phyloP scores from a whole-genome alignment of 2,888 invertebrate genomes.

The Mantis religiosa region DNA sequence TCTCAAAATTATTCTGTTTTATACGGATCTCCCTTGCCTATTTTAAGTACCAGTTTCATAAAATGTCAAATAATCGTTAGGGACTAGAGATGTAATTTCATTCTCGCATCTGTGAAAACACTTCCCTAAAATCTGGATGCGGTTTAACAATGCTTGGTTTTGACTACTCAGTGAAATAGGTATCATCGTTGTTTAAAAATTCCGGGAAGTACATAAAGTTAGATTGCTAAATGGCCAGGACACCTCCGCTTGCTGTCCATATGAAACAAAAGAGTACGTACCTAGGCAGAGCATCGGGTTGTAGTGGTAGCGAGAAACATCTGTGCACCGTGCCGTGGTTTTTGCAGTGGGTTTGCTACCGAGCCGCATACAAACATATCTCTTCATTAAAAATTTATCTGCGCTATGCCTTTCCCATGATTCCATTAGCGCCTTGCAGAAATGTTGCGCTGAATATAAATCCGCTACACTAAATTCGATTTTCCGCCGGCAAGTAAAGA shows the following conservation, averaged over 20 bases:
- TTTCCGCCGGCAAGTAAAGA: neutral
- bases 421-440: neutral
- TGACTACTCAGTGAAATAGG: no score
- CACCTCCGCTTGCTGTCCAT: neutral
- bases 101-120: no score
- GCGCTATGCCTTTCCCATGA: neutral
- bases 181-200: no score
- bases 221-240: neutral
- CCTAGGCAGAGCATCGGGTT: neutral
- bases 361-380: neutral
- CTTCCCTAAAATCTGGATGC: no score
- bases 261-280: neutral
- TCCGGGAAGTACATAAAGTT: no score
- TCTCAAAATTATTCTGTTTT: no score
- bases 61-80: no score
- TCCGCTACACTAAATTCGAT: neutral
- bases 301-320: neutral
- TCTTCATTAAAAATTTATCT: neutral
- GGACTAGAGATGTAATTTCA: no score
- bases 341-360: neutral
- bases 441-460: neutral
- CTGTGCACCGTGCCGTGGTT: neutral
- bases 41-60: no score
- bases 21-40: no score
- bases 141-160: no score